A percentile compares a stretch with the other conserved stretches of the same genome.
Evolutionary conservation across 2,888 invertebrate species (phyloP).

Genomic region (Odontothrips loti): DNA sequence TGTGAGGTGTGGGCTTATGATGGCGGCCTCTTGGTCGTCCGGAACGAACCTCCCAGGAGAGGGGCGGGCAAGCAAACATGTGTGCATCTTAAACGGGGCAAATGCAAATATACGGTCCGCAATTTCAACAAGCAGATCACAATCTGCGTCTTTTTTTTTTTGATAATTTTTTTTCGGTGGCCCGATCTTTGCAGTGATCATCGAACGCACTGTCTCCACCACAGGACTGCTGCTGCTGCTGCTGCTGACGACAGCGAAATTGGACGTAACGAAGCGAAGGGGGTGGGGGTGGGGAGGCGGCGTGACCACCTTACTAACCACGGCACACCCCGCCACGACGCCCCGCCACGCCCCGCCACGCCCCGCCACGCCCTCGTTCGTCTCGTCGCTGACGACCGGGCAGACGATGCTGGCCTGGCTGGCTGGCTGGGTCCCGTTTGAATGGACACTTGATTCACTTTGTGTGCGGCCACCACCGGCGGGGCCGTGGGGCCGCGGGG

Average conservation of each 20-base stretch:
- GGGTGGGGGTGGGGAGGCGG: not conserved
- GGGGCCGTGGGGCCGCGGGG: not conserved
- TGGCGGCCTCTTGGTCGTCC: too few species aligned
- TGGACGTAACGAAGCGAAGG: conserved; percentile 21
- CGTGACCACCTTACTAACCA: not conserved
- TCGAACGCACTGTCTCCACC: too few species aligned
- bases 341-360: not conserved
- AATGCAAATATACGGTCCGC: too few species aligned
- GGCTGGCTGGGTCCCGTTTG: not conserved
- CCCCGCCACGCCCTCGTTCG: not conserved
- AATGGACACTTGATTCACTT: conserved; percentile 20
- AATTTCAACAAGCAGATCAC: too few species aligned
- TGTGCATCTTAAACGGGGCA: too few species aligned
- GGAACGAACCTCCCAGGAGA: too few species aligned
- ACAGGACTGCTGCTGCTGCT: too few species aligned
- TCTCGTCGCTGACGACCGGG: not conserved
- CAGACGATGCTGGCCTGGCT: too few species aligned
- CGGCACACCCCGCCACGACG: not conserved
- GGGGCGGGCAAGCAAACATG: too few species aligned
- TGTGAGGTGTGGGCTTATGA: too few species aligned
- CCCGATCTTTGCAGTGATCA: too few species aligned
- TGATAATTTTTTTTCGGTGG: not conserved
- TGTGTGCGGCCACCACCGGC: not conserved
- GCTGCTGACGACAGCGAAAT: not conserved
- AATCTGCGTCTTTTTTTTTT: not conserved